Evolutionary conservation across 2,797 vertebrate genomes (phyloP).

Genomic region (Morus bassanus): DNA sequence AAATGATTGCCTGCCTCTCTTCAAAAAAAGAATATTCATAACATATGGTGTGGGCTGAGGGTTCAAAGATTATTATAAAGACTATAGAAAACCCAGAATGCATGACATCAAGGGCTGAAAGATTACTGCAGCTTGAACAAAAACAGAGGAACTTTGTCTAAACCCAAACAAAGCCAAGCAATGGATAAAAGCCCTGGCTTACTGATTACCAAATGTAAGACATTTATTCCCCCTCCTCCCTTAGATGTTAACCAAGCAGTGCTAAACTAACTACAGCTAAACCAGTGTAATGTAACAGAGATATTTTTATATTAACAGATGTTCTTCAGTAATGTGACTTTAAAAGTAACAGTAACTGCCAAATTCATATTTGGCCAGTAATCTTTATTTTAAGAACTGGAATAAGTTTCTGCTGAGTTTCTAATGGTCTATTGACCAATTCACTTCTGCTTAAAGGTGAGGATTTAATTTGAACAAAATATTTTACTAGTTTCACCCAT

Average conservation of each 20-base stretch:
- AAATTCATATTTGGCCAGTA: not conserved
- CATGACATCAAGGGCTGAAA: conserved; percentile 21
- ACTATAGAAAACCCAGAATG: not conserved
- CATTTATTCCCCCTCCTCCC: not conserved
- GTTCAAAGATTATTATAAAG: conserved; percentile 6
- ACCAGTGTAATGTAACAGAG: not conserved
- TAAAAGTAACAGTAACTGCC: not conserved
- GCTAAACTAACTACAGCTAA: conserved; percentile 25
- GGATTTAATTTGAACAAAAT: not conserved
- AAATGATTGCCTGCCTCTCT: not conserved
- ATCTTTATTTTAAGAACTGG: not conserved
- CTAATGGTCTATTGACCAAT: not conserved
- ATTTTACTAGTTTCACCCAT: not conserved
- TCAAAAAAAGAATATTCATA: conserved; percentile 22
- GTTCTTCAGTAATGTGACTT: not conserved
- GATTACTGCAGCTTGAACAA: conserved; percentile 25
- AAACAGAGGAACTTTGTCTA: conserved; percentile 37
- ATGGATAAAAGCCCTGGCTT: not conserved
- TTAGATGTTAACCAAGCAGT: conserved; percentile 37
- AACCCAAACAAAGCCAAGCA: conserved; percentile 24
- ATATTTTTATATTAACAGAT: conserved; percentile 57
- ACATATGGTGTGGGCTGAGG: not conserved
- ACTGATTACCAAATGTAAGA: not conserved
- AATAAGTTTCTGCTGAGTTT: not conserved
- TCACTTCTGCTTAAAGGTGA: not conserved